Evolutionary conservation across 2,888 invertebrate genomes (phyloP).

Genomic region (Trisateles emortualis): DNA sequence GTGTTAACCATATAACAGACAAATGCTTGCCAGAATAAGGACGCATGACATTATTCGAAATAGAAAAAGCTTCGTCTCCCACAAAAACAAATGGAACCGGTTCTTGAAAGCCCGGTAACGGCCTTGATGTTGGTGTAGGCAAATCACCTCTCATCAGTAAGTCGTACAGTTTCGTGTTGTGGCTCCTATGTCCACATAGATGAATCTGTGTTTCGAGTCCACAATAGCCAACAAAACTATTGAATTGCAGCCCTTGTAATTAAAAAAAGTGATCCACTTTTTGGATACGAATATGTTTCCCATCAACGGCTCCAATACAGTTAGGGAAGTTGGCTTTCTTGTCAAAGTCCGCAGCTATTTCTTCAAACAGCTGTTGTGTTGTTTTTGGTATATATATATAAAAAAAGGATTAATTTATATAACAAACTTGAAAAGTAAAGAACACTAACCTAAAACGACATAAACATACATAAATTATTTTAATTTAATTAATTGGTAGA

Average conservation of each 20-base stretch:
- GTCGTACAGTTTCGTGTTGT: slow-evolving; percentile 24
- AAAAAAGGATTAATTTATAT: slow-evolving; percentile 1
- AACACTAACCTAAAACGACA: slow-evolving; percentile 31
- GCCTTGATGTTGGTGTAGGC: slow-evolving; percentile 27
- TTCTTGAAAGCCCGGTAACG: slow-evolving; percentile 21
- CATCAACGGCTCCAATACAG: slow-evolving; percentile 21
- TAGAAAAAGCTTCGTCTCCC: slow-evolving; percentile 30
- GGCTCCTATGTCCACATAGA: no score
- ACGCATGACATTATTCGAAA: slow-evolving; percentile 21
- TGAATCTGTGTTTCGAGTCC: no score
- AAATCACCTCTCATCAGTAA: slow-evolving; percentile 19
- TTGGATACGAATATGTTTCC: slow-evolving; percentile 23
- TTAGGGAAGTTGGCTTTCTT: slow-evolving; percentile 22
- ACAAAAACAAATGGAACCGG: slow-evolving; percentile 31
- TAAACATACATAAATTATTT: slow-evolving; percentile 33
- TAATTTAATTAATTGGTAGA: slow-evolving; percentile 30
- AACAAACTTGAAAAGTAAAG: slow-evolving; percentile 24
- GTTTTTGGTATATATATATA: slow-evolving; percentile 11
- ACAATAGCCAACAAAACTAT: no score
- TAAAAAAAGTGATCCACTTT: slow-evolving; percentile 22
- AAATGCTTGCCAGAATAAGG: slow-evolving; percentile 28
- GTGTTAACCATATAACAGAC: slow-evolving; percentile 12
- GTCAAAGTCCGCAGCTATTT: slow-evolving; percentile 15
- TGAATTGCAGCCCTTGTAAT: slow-evolving; percentile 18
- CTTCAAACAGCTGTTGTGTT: slow-evolving; percentile 6